Conservation (phyloP, 2,797 vertebrate species). For the Anableps anableps region DNA sequence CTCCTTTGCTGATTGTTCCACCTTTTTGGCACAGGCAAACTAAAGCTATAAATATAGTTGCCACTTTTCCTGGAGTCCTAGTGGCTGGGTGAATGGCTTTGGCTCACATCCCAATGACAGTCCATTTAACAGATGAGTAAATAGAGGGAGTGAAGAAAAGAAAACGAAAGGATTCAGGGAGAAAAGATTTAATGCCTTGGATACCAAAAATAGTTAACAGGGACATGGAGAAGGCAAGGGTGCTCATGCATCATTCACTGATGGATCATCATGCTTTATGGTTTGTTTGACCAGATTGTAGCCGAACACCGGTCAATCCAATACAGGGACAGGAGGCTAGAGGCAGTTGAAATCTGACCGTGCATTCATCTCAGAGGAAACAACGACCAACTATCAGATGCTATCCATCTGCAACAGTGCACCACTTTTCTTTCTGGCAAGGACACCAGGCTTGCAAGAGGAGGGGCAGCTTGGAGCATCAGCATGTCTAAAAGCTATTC, state of each 20-base stretch:
- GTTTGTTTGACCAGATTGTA: slow-evolving; percentile 20
- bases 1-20: slow-evolving; percentile 51
- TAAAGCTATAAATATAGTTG: slow-evolving; percentile 60
- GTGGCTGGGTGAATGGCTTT: slow-evolving; percentile 59
- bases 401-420: slow-evolving; percentile 74
- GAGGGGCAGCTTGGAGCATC: slow-evolving; percentile 32
- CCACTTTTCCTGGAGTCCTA: slow-evolving; percentile 56
- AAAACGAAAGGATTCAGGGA: slow-evolving; percentile 2
- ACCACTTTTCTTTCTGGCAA: slow-evolving; percentile 72
- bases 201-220: slow-evolving; percentile 40
- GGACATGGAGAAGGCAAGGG: background rate
- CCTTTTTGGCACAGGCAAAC: slow-evolving; percentile 44
- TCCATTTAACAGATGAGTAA: slow-evolving; percentile 79
- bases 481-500: slow-evolving; percentile 44
- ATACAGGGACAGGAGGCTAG: slow-evolving; percentile 23
- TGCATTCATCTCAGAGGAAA: slow-evolving; percentile 37
- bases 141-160: slow-evolving; percentile 14
- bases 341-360: slow-evolving; percentile 39
- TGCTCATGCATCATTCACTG: slow-evolving; percentile 12
- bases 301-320: slow-evolving; percentile 12
- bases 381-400: slow-evolving; percentile 60
- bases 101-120: slow-evolving; percentile 68
- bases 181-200: slow-evolving; percentile 43
- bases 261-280: slow-evolving; percentile 38
- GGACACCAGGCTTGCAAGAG: slow-evolving; percentile 56